Evolutionary conservation across 2,888 invertebrate species (phyloP), one percentile per base, ranked within the genome.

Genomic region (Pandemis corylana): DNA sequence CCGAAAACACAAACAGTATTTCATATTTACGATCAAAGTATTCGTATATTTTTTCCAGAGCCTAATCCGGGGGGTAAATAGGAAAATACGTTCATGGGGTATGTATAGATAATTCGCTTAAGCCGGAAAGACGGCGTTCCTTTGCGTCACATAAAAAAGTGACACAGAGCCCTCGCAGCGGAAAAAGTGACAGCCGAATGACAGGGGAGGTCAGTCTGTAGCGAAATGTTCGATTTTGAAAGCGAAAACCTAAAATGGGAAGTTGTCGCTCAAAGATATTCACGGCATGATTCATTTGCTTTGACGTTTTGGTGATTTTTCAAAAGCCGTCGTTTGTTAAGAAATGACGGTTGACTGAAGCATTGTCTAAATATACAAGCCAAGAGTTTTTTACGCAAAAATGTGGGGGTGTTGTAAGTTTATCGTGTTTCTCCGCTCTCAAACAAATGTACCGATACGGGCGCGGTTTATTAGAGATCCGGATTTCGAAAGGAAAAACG

Each of bases 71-170:
- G 28, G n/a, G 12, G 59, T 12, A 59, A 59, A 59, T 59, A 59
- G 59, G 12, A 59, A 59, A 59, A 59, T 56, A 59, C 28, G 59
- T 59, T 12, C 12, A 59, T 59, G 59, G 59, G 12, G 28, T 28
- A 28, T 59, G 59, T 59, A 59, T 59, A 28, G 59, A 59, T 59
- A 59, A 59, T 59, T 59, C 59, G 59, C 28, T 59, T 59, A 59
- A 59, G 59, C 59, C 53, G 51, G n/a, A 7, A 9, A 20, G 56
- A 20, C 56, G 20, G 20, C 59, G 59, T 59, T 59, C 28, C 59
- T 59, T 59, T 59, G 28, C 59, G 59, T 59, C 59, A 28, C 20
- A 59, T 59, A 59, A 59, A 59, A 56, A 59, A 59, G 59, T 20
- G 59, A 12, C 59, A 28, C 12, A 12, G 59, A 59, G 59, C 59